Conservation (phyloP, 2,113 vertebrate species). For the Reinhardtius hippoglossoides region DNA sequence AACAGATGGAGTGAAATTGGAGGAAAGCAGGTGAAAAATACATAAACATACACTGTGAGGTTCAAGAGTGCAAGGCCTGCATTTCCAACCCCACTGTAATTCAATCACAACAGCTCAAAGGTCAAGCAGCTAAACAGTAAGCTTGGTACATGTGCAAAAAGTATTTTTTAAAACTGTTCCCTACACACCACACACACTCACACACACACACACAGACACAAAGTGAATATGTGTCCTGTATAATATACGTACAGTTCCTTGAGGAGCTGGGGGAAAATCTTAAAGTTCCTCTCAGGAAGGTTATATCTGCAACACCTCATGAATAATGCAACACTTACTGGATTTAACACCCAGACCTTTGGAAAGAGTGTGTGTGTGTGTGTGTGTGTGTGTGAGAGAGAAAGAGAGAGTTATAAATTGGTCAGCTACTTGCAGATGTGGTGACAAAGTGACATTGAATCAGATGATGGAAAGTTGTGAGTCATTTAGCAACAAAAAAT, state of each 20-base stretch:
- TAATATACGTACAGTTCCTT: slow-evolving; percentile 30
- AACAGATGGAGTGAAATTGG: background rate
- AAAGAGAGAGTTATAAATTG: background rate
- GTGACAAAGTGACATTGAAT: slow-evolving; percentile 2
- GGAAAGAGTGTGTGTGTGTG: slow-evolving; percentile 12
- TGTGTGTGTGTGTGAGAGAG: background rate
- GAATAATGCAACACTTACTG: slow-evolving; percentile 67
- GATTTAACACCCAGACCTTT: slow-evolving; percentile 58
- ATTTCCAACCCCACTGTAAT: background rate
- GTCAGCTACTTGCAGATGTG: slow-evolving; percentile 10
- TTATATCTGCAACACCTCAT: slow-evolving; percentile 60
- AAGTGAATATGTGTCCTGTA: slow-evolving; percentile 25
- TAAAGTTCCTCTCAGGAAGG: slow-evolving; percentile 53
- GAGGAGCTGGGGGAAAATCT: slow-evolving; percentile 34
- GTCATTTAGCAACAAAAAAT: background rate
- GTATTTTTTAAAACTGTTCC: background rate
- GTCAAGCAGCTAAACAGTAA: slow-evolving; percentile 37
- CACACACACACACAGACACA: slow-evolving; percentile 16
- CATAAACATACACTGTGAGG: slow-evolving; percentile 4
- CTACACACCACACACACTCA: background rate
- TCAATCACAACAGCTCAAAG: slow-evolving; percentile 28
- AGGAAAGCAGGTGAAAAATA: background rate
- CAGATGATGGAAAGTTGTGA: background rate
- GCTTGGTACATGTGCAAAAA: background rate
- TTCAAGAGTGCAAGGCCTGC: background rate